Conservation (phyloP, 2,113 vertebrate genomes). For the Cynopterus brachyotis region DNA sequence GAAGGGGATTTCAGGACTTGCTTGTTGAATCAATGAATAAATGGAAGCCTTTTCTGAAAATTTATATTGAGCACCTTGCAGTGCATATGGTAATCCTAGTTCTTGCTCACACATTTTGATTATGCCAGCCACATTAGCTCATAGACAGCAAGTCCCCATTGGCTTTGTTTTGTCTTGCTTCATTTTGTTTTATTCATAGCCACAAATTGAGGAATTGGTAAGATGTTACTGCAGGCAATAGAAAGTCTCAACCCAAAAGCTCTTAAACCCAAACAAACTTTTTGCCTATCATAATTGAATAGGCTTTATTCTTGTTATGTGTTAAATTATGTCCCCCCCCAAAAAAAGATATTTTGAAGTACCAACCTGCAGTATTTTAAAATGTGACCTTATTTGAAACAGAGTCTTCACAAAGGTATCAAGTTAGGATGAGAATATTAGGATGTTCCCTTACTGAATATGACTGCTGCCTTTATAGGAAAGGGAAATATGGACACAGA, state of each 20-base stretch:
- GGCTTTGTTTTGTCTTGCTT: neutral
- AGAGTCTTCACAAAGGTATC: neutral
- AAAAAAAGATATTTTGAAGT: neutral
- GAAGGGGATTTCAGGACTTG: neutral
- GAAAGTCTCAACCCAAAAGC: neutral
- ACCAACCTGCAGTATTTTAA: neutral
- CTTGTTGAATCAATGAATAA: neutral
- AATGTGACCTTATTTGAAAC: neutral
- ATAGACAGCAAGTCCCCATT: neutral
- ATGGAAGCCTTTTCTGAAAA: neutral
- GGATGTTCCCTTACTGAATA: neutral
- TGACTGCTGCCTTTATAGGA: neutral
- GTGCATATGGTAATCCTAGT: neutral
- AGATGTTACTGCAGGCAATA: neutral
- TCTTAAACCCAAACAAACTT: neutral
- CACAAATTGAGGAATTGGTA: neutral
- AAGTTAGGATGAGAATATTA: neutral
- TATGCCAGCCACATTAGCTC: neutral
- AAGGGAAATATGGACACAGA: neutral
- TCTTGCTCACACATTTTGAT: neutral
- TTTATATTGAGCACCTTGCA: neutral
- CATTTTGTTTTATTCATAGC: neutral
- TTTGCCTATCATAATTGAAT: neutral
- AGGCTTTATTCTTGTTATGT: neutral
- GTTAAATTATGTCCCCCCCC: neutral